phyloP scores from a whole-genome alignment of 2,888 invertebrate genomes.

The Ctena decussata region DNA sequence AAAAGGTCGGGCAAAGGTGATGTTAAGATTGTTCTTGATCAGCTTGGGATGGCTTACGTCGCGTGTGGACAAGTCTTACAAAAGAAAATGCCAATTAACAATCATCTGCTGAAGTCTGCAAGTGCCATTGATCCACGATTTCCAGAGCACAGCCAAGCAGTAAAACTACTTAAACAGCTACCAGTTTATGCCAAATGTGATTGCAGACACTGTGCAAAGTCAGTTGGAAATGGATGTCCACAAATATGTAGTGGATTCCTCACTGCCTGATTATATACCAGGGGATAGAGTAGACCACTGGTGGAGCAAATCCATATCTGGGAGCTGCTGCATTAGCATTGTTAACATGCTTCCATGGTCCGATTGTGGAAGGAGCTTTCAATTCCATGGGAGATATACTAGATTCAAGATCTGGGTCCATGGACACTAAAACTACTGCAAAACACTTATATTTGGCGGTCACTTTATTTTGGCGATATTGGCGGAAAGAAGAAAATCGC shows the following conservation, averaged over 20 bases:
- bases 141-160: slow-evolving; percentile 37
- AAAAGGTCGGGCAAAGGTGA: neutral
- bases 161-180: slow-evolving; percentile 25
- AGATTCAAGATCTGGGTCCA: neutral
- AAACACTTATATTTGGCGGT: too few species aligned
- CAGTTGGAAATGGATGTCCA: slow-evolving; percentile 35
- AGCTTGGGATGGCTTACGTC: neutral
- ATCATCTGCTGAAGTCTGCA: slow-evolving; percentile 33
- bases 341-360: neutral
- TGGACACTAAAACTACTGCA: neutral
- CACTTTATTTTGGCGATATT: too few species aligned
- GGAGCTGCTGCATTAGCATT: neutral
- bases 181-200: slow-evolving; percentile 46
- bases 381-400: neutral
- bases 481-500: too few species aligned
- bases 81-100: slow-evolving; percentile 59
- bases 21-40: slow-evolving; percentile 7
- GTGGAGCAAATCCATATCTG: neutral
- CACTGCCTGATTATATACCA: slow-evolving; percentile 14
- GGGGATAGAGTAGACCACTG: neutral
- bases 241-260: slow-evolving; percentile 17
- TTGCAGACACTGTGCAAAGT: neutral
- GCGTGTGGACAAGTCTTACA: slow-evolving; percentile 7
- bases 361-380: neutral
- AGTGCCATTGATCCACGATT: slow-evolving; percentile 53